phyloP scores from a whole-genome alignment of 2,888 invertebrate genomes.

The Volucella zonaria region DNA sequence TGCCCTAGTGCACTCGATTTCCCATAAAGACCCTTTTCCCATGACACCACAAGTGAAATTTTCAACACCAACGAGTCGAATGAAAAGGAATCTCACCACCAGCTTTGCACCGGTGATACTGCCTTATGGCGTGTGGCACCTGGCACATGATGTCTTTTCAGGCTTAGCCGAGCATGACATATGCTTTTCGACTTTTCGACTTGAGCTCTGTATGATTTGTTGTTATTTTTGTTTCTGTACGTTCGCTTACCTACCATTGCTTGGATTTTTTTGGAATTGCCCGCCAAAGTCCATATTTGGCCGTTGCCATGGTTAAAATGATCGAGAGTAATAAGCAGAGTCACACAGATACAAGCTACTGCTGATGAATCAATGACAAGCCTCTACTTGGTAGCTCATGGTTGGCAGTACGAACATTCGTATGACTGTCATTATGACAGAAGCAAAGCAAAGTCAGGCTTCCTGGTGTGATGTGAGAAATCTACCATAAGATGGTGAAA shows the following conservation, averaged over 20 bases:
- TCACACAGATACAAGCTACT: neutral
- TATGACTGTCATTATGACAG: constrained; percentile 12
- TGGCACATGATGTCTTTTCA: constrained; percentile 66
- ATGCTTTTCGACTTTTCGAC: constrained; percentile 29
- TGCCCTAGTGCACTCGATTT: constrained; percentile 45
- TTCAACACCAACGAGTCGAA: constrained; percentile 40
- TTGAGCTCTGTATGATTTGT: constrained; percentile 23
- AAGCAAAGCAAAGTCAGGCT: constrained; percentile 18
- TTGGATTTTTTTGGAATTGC: constrained; percentile 49
- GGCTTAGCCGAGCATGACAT: constrained; percentile 72
- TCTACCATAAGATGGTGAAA: constrained; percentile 19
- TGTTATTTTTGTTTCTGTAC: neutral
- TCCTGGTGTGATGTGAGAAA: constrained; percentile 20
- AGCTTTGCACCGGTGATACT: constrained; percentile 1
- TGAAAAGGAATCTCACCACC: constrained; percentile 31
- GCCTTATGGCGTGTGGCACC: constrained; percentile 50
- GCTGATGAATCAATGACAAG: constrained; percentile 53
- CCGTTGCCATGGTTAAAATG: constrained; percentile 48
- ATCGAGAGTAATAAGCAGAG: constrained; percentile 57
- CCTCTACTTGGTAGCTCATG: neutral
- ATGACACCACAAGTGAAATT: constrained; percentile 56
- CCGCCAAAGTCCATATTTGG: constrained; percentile 60
- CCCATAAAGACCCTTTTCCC: constrained; percentile 66
- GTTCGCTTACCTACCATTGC: constrained; percentile 22
- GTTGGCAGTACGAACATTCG: neutral